These are phyloP conservation scores for Hetaerina americana DNA, from an alignment of 1,140 invertebrate genomes.

Conservation along the genomic window DNA sequence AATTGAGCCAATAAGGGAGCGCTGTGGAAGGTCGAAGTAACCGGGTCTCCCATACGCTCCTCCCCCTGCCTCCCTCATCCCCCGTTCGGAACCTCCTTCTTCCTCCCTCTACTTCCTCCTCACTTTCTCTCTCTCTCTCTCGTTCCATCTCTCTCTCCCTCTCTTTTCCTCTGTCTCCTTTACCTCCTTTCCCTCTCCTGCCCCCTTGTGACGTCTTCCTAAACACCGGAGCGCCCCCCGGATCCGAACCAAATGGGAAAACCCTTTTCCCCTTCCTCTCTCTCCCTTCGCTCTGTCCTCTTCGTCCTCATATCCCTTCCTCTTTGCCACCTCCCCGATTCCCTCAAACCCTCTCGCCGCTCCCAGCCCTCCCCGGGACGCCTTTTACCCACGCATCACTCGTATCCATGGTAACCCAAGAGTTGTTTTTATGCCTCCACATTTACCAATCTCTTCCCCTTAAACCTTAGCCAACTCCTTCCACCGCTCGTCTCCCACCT, in stretches of 20 bases:
- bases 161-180: no score
- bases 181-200: neutral
- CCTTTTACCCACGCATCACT: neutral
- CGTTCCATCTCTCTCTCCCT: no score
- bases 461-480: neutral
- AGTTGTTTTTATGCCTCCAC: neutral
- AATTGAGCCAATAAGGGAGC: neutral
- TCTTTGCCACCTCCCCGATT: no score
- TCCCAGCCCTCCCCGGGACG: neutral
- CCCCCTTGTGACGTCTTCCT: neutral
- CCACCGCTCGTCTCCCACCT: neutral
- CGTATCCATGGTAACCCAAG: neutral
- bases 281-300: no score
- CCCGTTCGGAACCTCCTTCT: no score
- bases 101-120: no score
- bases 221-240: neutral
- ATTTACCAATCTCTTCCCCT: neutral
- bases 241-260: no score
- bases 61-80: neutral
- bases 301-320: no score
- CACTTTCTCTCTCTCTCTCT: no score
- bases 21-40: neutral
- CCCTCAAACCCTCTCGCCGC: no score
- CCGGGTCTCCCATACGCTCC: neutral
- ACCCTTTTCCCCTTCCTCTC: neutral